A percentile compares a stretch with the other conserved stretches of the same genome.
Evolutionary conservation across 2,888 invertebrate genomes (phyloP).

Genomic region (Drosophila buzzatii): DNA sequence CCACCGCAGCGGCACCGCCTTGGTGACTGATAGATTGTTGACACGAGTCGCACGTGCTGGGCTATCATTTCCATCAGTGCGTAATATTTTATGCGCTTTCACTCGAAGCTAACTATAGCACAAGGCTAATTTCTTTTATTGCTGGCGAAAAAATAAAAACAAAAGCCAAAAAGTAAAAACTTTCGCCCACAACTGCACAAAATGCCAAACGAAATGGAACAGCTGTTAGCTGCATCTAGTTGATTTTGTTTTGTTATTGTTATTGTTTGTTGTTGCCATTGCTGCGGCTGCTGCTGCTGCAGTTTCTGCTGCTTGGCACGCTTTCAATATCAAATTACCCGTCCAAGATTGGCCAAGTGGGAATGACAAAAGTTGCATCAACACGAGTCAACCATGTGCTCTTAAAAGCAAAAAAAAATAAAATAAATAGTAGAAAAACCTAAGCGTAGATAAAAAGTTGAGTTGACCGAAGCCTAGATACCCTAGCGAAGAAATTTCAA

Average conservation of each 20-base stretch:
- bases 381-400: slow-evolving; percentile 36
- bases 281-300: not conserved
- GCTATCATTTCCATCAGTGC: slow-evolving; percentile 44
- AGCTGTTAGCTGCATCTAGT: slow-evolving; percentile 60
- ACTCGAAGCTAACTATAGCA: slow-evolving; percentile 42
- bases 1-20: not conserved
- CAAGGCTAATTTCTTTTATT: slow-evolving; percentile 54
- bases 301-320: slow-evolving; percentile 60
- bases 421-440: slow-evolving; percentile 33
- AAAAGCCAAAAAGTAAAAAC: slow-evolving; percentile 51
- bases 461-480: not conserved
- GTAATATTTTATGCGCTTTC: slow-evolving; percentile 68
- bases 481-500: not conserved
- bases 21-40: slow-evolving; percentile 49
- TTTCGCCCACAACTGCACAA: slow-evolving; percentile 72
- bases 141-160: slow-evolving; percentile 47
- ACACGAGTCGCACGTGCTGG: slow-evolving; percentile 47
- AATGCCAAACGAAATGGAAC: slow-evolving; percentile 74
- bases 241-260: slow-evolving; percentile 18
- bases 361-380: slow-evolving; percentile 64
- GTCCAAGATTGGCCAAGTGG: slow-evolving; percentile 55
- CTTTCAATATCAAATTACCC: slow-evolving; percentile 77
- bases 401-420: slow-evolving; percentile 26
- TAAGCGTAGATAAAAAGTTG: not conserved
- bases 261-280: slow-evolving; percentile 6